phyloP scores from a whole-genome alignment of 2,113 vertebrate species.

The Bufo bufo region DNA sequence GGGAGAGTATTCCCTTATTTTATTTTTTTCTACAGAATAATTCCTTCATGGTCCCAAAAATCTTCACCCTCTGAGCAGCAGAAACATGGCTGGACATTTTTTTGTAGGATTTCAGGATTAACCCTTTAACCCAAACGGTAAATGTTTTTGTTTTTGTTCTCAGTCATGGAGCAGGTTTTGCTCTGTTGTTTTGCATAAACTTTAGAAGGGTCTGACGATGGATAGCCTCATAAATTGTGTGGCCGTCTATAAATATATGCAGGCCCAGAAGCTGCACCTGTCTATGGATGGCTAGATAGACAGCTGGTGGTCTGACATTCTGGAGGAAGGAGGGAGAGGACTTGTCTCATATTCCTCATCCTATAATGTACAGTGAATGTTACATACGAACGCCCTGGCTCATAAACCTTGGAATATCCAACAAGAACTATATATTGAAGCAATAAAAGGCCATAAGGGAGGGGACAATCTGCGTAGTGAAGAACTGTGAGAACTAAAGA shows the following conservation, averaged over 20 bases:
- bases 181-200: not conserved
- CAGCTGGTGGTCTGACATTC: not conserved
- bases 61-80: too few species aligned
- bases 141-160: not conserved
- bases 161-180: not conserved
- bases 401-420: not conserved
- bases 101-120: not conserved
- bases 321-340: not conserved
- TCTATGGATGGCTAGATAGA: not conserved
- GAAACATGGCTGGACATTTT: not conserved
- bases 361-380: too few species aligned
- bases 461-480: not conserved
- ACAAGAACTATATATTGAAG: not conserved
- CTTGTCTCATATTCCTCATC: conserved; percentile 1
- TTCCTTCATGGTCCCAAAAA: too few species aligned
- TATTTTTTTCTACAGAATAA: too few species aligned
- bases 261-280: not conserved
- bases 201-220: not conserved
- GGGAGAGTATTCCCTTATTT: too few species aligned
- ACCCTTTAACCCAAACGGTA: not conserved
- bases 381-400: not conserved
- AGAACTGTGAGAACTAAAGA: not conserved
- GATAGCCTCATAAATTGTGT: not conserved
- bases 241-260: not conserved
- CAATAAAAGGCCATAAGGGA: not conserved